Evolutionary conservation across 2,888 invertebrate species (phyloP), one percentile per base, ranked within the genome.

Genomic region (Epistrophe grossulariae): DNA sequence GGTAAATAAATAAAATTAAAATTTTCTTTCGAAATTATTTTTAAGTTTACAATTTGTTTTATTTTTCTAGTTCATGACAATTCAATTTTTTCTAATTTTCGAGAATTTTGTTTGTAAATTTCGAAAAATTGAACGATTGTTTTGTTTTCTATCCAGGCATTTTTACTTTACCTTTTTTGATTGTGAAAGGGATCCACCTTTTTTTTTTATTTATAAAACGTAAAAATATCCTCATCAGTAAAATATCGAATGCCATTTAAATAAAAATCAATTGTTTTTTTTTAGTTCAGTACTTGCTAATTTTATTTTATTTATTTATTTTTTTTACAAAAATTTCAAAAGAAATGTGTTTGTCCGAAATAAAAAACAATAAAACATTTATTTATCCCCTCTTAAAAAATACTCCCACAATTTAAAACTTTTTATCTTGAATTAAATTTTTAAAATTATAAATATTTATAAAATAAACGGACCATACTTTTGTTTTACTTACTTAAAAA

Each of bases 251-350:
- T 43, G 15, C 24, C 31, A 57, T 43, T 55, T 17, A 57, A 72
- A 72, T 40, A 59, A 72, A 52, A 45, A 72, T 45, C 55, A 40
- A 28, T 70, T 48, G n/a, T n/a, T 40, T 55, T 52, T 45, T 45
- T 64, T 64, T 55, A 40, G 24, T 40, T 70, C 11, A 70, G 2
- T 70, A 70, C 52, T 52, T 68, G 4, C 70, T 70, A 70, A 15
- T 55, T 70, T 68, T 68, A 48, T 55, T 55, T 55, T 52, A 24
- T 19, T 31, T 24, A 24, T 6, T 55, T n/a, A n/a, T n/a, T 55
- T 55, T 40, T 70, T 70, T 52, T 70, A 70, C 70, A 70, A 70
- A 68, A 70, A 55, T 70, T 55, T 70, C 70, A 70, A 70, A 70
- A 55, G 35, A 35, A 66, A 50, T 68, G 50, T 68, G 17, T 17